These are phyloP conservation scores for Phenganax marumi DNA, from an alignment of 92 coral and sea anemone genomes.

Conservation along the genomic window DNA sequence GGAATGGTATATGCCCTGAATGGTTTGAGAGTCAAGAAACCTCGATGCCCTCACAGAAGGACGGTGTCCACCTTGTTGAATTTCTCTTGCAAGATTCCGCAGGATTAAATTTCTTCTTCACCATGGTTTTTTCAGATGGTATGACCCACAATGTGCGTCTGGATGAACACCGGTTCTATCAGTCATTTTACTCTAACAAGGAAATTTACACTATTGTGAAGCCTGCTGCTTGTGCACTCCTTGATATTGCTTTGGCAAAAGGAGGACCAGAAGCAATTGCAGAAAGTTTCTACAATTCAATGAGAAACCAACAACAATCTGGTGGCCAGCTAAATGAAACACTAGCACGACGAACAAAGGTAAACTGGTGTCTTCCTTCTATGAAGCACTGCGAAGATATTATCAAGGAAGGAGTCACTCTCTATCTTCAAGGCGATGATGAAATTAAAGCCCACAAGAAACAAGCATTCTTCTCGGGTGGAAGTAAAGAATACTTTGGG, in stretches of 20 bases:
- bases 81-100: neutral
- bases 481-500: neutral
- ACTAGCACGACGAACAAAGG: constrained; percentile 40
- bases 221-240: constrained; percentile 40
- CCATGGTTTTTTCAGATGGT: constrained; percentile 16
- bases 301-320: constrained; percentile 32
- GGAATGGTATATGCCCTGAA: constrained; percentile 23
- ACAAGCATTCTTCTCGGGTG: neutral
- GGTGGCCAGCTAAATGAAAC: constrained; percentile 37
- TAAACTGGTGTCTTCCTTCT: constrained; percentile 42
- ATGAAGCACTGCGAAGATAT: constrained; percentile 35
- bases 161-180: constrained; percentile 32
- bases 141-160: constrained; percentile 17
- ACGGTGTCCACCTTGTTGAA: neutral
- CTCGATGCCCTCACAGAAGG: constrained; percentile 1
- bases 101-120: constrained; percentile 6
- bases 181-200: constrained; percentile 35
- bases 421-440: constrained; percentile 9
- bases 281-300: constrained; percentile 19
- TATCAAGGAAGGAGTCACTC: constrained; percentile 18
- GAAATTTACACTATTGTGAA: constrained; percentile 32
- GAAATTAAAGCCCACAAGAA: constrained; percentile 1
- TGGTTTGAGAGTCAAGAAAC: constrained; percentile 30
- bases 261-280: constrained; percentile 31
- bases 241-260: constrained; percentile 29